These are phyloP conservation scores for Centropus unirufus DNA, from an alignment of 2,113 vertebrate genomes.

Conservation along the genomic window DNA sequence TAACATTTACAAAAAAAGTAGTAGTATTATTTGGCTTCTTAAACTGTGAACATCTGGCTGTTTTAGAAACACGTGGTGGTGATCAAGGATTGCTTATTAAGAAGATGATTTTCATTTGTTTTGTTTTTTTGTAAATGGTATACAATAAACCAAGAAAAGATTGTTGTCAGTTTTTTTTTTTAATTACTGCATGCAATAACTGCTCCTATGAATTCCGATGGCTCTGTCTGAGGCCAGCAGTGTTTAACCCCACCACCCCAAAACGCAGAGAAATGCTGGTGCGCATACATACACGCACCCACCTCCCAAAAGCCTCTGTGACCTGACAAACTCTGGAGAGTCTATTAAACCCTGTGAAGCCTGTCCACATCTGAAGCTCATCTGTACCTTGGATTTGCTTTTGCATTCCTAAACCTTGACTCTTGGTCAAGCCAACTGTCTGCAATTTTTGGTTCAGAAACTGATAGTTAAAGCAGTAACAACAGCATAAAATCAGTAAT, in stretches of 20 bases:
- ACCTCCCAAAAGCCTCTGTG: neutral
- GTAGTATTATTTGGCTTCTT: constrained; percentile 69
- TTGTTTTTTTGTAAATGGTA: constrained; percentile 62
- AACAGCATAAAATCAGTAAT: constrained; percentile 65
- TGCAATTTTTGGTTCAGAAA: constrained; percentile 73
- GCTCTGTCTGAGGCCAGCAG: neutral
- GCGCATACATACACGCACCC: neutral
- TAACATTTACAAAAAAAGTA: constrained; percentile 66
- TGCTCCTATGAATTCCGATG: neutral
- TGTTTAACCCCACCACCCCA: neutral
- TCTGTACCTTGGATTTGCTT: constrained; percentile 74
- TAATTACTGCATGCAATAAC: constrained; percentile 9
- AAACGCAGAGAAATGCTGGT: neutral
- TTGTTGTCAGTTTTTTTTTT: constrained; percentile 35
- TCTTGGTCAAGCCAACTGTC: constrained; percentile 73
- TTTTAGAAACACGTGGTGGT: constrained; percentile 50
- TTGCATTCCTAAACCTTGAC: constrained; percentile 75
- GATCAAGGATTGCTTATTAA: constrained; percentile 66
- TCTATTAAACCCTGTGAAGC: constrained; percentile 29
- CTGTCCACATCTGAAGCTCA: constrained; percentile 69
- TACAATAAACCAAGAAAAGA: constrained; percentile 61
- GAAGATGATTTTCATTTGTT: constrained; percentile 64
- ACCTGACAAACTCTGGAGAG: constrained; percentile 47
- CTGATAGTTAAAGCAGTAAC: constrained; percentile 73
- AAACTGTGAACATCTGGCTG: constrained; percentile 61